Evolutionary conservation across 2,797 vertebrate species (phyloP).

Genomic region (Taenioides sp.): DNA sequence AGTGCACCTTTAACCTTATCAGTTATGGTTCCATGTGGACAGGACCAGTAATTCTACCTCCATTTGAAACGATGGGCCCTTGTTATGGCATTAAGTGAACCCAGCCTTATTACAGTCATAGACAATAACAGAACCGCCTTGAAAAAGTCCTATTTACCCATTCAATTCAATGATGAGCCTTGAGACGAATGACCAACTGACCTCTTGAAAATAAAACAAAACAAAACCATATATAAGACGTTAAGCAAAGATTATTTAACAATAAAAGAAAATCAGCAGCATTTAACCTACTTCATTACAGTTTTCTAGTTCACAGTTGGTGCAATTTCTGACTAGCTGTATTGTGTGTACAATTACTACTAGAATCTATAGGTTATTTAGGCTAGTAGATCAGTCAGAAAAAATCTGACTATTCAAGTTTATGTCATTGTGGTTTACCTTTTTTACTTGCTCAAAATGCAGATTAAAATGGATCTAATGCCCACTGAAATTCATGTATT

Average conservation of each 20-base stretch:
- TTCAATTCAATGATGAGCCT: too few relatives aligned
- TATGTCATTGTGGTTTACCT: slow-evolving; percentile 35
- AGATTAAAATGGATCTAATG: slow-evolving; percentile 26
- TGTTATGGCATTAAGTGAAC: too few relatives aligned
- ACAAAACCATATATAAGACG: neutral
- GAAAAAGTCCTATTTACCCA: too few relatives aligned
- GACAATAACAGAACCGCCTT: too few relatives aligned
- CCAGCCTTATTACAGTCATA: too few relatives aligned
- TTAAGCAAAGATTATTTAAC: neutral
- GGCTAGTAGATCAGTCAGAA: slow-evolving; percentile 32
- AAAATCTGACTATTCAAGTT: slow-evolving; percentile 44
- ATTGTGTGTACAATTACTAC: slow-evolving; percentile 46
- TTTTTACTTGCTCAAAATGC: slow-evolving; percentile 25
- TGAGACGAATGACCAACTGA: neutral
- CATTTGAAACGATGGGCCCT: too few relatives aligned
- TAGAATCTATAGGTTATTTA: slow-evolving; percentile 27
- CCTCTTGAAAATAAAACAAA: too few relatives aligned
- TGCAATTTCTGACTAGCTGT: slow-evolving; percentile 20
- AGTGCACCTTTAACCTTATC: too few relatives aligned
- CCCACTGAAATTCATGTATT: slow-evolving; percentile 13
- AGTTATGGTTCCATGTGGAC: too few relatives aligned
- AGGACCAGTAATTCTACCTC: too few relatives aligned
- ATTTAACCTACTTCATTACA: slow-evolving; percentile 24
- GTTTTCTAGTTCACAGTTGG: slow-evolving; percentile 19
- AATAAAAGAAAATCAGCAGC: slow-evolving; percentile 19